Evolutionary conservation across 2,888 invertebrate species (phyloP).

Genomic region (Caenorhabditis japonica): DNA sequence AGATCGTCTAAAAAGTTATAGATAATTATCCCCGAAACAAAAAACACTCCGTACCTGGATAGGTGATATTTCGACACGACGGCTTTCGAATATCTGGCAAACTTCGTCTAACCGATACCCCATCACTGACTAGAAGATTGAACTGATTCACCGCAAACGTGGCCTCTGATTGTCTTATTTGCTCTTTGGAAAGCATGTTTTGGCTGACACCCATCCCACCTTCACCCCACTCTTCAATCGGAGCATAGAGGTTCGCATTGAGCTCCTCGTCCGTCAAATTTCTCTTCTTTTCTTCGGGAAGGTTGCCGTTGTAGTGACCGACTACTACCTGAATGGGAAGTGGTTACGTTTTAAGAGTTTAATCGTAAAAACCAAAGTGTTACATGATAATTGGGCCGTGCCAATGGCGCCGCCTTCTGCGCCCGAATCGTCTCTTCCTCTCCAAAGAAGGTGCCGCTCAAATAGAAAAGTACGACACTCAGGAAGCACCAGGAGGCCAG

Average conservation of each 20-base stretch:
- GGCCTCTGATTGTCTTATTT: conserved; percentile 90
- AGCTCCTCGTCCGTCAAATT: conserved; percentile 75
- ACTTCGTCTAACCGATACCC: conserved; percentile 79
- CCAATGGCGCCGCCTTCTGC: neutral
- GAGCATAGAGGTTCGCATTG: conserved; percentile 75
- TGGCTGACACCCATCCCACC: conserved; percentile 91
- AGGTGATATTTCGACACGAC: conserved; percentile 81
- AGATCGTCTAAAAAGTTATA: conserved; percentile 77
- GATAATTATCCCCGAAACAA: neutral
- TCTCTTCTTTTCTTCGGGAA: conserved; percentile 70
- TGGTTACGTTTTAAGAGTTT: too few species aligned
- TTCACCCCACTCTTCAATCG: conserved; percentile 84
- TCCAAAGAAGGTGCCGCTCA: conserved; percentile 67
- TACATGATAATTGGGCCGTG: conserved; percentile 8
- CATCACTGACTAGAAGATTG: conserved; percentile 95
- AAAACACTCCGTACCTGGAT: conserved; percentile 53
- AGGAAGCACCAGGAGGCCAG: conserved; percentile 71
- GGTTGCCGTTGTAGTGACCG: conserved; percentile 77
- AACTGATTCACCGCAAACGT: conserved; percentile 97
- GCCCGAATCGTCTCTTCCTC: neutral
- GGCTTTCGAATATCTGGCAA: conserved; percentile 81
- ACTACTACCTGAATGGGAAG: conserved; percentile 77
- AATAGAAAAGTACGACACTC: conserved; percentile 70
- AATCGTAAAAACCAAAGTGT: too few species aligned
- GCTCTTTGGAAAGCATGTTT: conserved; percentile 82